Evolutionary conservation across 2,113 vertebrate genomes (phyloP).

Genomic region (Eptatretus burgeri): DNA sequence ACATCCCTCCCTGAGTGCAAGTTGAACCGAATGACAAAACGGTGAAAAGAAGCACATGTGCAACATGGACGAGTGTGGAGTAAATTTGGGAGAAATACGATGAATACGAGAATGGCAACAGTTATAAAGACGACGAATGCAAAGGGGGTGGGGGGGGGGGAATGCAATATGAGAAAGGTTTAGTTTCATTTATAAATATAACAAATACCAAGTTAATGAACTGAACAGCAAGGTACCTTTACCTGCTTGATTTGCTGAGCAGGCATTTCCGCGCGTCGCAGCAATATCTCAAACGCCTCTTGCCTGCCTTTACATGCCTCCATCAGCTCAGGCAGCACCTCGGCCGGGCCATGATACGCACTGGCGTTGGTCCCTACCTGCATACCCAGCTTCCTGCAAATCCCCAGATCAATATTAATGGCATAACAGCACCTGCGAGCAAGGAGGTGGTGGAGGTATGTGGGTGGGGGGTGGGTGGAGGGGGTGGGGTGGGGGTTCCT

Average conservation of each 20-base stretch:
- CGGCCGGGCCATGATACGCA: conserved; percentile 25
- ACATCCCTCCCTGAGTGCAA: too few relatives aligned
- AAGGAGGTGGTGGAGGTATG: too few relatives aligned
- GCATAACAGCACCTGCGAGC: too few relatives aligned
- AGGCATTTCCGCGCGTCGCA: too few relatives aligned
- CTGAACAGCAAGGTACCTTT: too few relatives aligned
- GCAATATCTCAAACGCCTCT: conserved; percentile 21
- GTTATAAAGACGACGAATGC: not conserved
- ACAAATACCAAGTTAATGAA: not conserved
- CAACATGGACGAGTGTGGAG: not conserved
- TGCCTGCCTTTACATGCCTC: conserved; percentile 43
- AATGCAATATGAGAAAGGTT: not conserved
- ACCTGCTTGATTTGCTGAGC: too few relatives aligned
- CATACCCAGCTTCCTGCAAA: too few relatives aligned
- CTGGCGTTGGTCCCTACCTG: not conserved
- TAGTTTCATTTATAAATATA: not conserved
- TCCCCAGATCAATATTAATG: too few relatives aligned
- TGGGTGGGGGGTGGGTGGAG: too few relatives aligned
- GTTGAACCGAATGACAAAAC: too few relatives aligned
- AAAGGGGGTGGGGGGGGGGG: not conserved
- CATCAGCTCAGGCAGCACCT: conserved; percentile 68
- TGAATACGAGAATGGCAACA: not conserved
- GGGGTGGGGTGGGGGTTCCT: too few relatives aligned
- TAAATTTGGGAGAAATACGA: not conserved
- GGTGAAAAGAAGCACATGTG: not conserved